Base-by-base conservation (phyloP, 2,888 invertebrate genomes). In the Falcaria lacertinaria region DNA sequence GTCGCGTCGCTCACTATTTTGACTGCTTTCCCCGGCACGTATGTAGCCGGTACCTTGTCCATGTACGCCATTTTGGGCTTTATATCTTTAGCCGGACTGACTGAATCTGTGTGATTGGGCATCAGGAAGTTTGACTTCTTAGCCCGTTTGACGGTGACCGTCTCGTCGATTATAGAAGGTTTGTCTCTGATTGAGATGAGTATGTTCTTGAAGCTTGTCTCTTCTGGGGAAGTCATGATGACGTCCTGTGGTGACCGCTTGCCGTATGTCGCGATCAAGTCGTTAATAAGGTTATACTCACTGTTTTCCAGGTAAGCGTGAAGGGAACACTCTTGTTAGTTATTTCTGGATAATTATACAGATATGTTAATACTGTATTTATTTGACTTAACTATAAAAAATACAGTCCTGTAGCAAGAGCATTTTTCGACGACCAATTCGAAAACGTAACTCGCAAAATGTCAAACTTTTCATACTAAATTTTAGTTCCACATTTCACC, bases 11-110 rank as follows among this genome's bases (percentile, higher is more conserved):
- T 92, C 61, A 93, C 88, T 19, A 94, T 92, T 81, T 95, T 93
- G 11, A 95, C 94, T 0, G 94, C 94, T 74, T 94, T 94, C 1
- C 94, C 94, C 0, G 94, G 94, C 28, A 92, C 88, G 49, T 89
- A 88, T 0, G 68, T 75, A 0, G 75, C 44, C 0, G 84, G 74
- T 0, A 82, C 83, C 51, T 79, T 80, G 32, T 88, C 88, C 1
- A 80, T 5, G 60, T 83, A 90, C 28, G 89, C 90, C 57, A 85
- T 71, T 71, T 86, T 87, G 0, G 89, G 90, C 42, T 79, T 81
- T 0, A 79, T 50, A 0, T 57, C 40, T 13, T 76, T 78, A 1
- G 58, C 47, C 0, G 88, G 88, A 48, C 80, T 80, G 15, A 88
- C 74, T 0, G 74, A 73, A 22, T 88, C 85, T 0, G 83, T 87